These are phyloP conservation scores for Nannoperca australis DNA, from an alignment of 2,797 vertebrate genomes.

Conservation along the genomic window DNA sequence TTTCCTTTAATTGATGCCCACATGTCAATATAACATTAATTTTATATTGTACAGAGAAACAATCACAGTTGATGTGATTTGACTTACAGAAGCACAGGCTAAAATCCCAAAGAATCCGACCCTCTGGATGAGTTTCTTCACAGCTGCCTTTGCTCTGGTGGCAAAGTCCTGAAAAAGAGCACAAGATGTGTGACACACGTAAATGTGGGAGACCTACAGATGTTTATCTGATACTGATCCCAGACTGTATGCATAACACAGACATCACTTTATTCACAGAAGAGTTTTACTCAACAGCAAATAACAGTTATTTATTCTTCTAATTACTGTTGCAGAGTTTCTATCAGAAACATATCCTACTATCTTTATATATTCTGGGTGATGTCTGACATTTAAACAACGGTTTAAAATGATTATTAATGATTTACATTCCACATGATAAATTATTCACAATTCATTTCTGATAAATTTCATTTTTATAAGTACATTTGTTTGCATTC, in stretches of 20 bases:
- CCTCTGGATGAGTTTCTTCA: constrained; percentile 90
- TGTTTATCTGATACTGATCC: constrained; percentile 5
- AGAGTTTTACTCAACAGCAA: background rate
- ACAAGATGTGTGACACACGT: constrained; percentile 15
- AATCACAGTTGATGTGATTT: background rate
- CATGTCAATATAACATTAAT: background rate
- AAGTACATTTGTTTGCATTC: background rate
- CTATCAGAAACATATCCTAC: background rate
- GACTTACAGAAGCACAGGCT: constrained; percentile 91
- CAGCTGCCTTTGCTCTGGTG: constrained; percentile 85
- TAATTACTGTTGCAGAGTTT: background rate
- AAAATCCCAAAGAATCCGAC: constrained; percentile 93
- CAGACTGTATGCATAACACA: background rate
- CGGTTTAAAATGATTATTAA: background rate
- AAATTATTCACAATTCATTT: constrained; percentile 3
- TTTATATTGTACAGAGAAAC: too few relatives aligned
- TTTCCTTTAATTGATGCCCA: background rate
- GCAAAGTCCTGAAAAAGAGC: constrained; percentile 86
- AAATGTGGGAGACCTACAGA: background rate
- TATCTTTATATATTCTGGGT: background rate
- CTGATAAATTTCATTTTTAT: background rate
- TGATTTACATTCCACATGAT: background rate
- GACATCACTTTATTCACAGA: background rate
- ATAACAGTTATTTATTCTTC: background rate
- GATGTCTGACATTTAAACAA: background rate